Percentiles rank a stretch among this genome's conserved stretches.
Conservation (phyloP, 2,797 vertebrate species). For the Decapterus maruadsi region DNA sequence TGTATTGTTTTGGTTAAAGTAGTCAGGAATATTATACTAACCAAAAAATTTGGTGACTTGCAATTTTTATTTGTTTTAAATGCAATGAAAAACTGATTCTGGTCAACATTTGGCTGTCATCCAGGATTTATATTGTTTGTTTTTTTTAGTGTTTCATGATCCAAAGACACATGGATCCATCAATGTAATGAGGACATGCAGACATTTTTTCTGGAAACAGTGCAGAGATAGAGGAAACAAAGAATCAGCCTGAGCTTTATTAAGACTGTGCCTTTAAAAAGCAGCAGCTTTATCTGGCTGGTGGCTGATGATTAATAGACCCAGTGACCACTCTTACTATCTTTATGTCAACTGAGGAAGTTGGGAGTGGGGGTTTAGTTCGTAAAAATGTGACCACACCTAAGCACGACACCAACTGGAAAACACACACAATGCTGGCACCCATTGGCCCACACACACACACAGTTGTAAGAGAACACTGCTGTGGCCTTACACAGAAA, state of each 20-base stretch:
- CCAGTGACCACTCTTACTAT: conserved; percentile 29
- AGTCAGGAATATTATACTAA: too few species aligned
- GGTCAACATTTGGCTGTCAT: too few species aligned
- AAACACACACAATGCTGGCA: conserved; percentile 10
- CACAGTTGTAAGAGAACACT: background rate
- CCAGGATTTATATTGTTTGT: too few species aligned
- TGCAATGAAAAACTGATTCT: too few species aligned
- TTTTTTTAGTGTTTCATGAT: too few species aligned
- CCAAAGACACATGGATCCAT: too few species aligned
- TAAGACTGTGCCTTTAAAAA: conserved; percentile 30
- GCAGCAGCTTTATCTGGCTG: conserved; percentile 9
- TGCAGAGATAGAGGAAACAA: background rate
- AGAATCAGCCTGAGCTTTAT: too few species aligned
- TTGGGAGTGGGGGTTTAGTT: conserved; percentile 45
- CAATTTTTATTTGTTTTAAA: too few species aligned
- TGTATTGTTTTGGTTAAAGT: too few species aligned
- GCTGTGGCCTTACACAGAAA: background rate
- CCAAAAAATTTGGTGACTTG: too few species aligned
- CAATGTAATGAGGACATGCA: too few species aligned
- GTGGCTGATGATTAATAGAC: conserved; percentile 73
- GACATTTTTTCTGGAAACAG: too few species aligned
- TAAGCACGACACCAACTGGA: conserved; percentile 29
- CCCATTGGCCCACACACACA: background rate
- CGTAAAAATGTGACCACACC: conserved; percentile 60
- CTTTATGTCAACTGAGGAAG: conserved; percentile 60